Conservation (phyloP, 1,140 invertebrate species). For the Zaprionus kolodkinae region DNA sequence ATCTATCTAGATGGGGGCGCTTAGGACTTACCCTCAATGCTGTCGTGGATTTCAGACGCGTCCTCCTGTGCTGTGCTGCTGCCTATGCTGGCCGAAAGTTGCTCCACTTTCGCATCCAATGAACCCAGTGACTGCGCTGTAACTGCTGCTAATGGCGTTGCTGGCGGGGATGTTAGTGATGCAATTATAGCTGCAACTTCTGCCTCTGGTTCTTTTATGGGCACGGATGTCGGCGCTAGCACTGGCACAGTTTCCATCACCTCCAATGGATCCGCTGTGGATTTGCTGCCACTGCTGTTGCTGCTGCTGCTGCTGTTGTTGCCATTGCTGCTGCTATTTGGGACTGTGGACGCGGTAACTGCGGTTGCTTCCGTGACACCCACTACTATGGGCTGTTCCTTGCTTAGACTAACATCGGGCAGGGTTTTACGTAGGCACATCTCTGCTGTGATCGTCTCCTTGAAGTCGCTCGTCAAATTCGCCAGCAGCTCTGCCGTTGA, state of each 20-base stretch:
- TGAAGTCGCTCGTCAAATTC: slow-evolving; percentile 68
- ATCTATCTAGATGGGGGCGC: background rate
- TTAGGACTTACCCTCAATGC: slow-evolving; percentile 63
- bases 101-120: slow-evolving; percentile 13
- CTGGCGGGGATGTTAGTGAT: background rate
- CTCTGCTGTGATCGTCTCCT: slow-evolving; percentile 74
- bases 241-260: background rate
- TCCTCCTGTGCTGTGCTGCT: slow-evolving; percentile 12
- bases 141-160: background rate
- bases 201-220: background rate
- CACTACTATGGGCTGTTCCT: slow-evolving; percentile 45
- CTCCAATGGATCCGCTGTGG: background rate
- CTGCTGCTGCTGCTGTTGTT: slow-evolving; percentile 1
- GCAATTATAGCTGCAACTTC: background rate
- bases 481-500: slow-evolving; percentile 73
- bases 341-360: background rate
- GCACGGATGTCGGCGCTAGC: background rate
- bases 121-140: background rate
- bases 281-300: background rate
- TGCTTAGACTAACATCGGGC: slow-evolving; percentile 67
- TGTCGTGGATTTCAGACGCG: slow-evolving; percentile 64
- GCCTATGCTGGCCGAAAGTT: background rate
- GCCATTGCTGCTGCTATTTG: slow-evolving; percentile 4
- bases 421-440: slow-evolving; percentile 78
- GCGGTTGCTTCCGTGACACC: slow-evolving; percentile 8